Percentiles rank a stretch among this genome's conserved stretches.
These are phyloP conservation scores for Muscicapa striata DNA, from an alignment of 2,797 vertebrate genomes.

Conservation along the genomic window DNA sequence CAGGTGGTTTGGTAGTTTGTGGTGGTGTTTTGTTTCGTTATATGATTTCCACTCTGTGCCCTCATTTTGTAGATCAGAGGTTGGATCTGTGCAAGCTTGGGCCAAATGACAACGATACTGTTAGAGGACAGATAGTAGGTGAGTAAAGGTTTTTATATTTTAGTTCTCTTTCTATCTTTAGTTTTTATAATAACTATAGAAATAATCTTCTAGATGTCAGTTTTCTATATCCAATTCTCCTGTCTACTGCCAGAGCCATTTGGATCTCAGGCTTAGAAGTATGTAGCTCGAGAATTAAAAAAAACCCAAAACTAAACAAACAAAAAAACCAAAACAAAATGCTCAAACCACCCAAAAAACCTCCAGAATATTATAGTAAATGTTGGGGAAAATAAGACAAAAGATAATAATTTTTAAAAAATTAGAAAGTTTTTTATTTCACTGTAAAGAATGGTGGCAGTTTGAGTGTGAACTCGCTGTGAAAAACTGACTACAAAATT, in stretches of 20 bases:
- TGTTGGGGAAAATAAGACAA: neutral
- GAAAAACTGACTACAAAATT: neutral
- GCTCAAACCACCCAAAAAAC: neutral
- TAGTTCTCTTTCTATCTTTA: neutral
- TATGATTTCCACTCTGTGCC: neutral
- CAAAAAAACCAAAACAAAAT: neutral
- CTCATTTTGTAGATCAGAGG: conserved; percentile 86
- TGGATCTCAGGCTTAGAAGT: neutral
- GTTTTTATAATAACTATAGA: neutral
- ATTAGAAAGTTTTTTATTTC: neutral
- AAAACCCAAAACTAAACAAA: neutral
- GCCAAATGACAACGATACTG: conserved; percentile 94
- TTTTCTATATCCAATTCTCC: neutral
- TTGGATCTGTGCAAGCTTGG: conserved; percentile 95
- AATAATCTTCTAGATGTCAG: neutral
- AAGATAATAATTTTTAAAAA: neutral
- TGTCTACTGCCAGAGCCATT: neutral
- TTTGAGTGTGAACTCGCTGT: neutral
- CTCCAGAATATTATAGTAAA: neutral
- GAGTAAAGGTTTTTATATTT: conserved; percentile 69
- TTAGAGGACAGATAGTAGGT: conserved; percentile 97
- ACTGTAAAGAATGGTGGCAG: neutral
- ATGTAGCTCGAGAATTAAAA: neutral
- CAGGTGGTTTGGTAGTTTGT: neutral
- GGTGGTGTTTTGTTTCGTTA: neutral